A percentile compares a stretch with the other conserved stretches of the same genome.
Conservation (phyloP, 2,888 invertebrate species). For the Drosophila tanythrix region DNA sequence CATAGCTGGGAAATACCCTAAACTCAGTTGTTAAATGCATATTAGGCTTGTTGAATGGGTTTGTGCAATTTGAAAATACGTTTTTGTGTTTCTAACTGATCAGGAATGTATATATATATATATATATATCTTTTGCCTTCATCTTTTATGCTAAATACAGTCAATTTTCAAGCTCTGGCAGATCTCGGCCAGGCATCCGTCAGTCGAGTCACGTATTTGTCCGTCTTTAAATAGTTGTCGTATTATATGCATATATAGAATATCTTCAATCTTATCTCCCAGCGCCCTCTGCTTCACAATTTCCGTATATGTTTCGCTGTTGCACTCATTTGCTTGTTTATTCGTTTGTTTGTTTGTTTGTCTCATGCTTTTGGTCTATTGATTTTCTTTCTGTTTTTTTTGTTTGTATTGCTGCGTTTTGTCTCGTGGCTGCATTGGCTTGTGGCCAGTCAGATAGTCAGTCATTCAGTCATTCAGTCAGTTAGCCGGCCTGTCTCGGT, state of each 20-base stretch:
- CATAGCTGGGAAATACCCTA: rapidly evolving
- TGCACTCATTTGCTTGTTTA: conserved; percentile 41
- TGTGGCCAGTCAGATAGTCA: conserved; percentile 56
- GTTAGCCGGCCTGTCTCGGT: conserved; percentile 50
- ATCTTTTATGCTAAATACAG: too few relatives aligned
- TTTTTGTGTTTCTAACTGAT: neutral
- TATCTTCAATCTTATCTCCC: conserved; percentile 7
- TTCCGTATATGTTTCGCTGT: conserved; percentile 44
- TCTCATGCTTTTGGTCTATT: conserved; percentile 65
- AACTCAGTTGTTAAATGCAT: neutral
- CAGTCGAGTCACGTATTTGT: neutral
- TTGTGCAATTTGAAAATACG: neutral
- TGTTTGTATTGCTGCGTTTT: conserved; percentile 45
- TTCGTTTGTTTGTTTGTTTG: conserved; percentile 35
- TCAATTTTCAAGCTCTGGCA: neutral
- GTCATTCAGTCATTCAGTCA: conserved; percentile 15
- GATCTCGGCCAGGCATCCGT: neutral
- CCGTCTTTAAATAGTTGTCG: conserved; percentile 20
- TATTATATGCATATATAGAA: neutral
- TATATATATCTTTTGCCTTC: neutral
- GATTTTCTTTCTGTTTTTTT: conserved; percentile 60
- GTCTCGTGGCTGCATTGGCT: conserved; percentile 64
- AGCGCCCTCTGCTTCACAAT: conserved; percentile 46
- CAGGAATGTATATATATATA: neutral
- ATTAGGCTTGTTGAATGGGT: rapidly evolving